Percentiles rank a stretch among this genome's conserved stretches.
Conservation (phyloP, 2,797 vertebrate species). For the Megalops cyprinoides region DNA sequence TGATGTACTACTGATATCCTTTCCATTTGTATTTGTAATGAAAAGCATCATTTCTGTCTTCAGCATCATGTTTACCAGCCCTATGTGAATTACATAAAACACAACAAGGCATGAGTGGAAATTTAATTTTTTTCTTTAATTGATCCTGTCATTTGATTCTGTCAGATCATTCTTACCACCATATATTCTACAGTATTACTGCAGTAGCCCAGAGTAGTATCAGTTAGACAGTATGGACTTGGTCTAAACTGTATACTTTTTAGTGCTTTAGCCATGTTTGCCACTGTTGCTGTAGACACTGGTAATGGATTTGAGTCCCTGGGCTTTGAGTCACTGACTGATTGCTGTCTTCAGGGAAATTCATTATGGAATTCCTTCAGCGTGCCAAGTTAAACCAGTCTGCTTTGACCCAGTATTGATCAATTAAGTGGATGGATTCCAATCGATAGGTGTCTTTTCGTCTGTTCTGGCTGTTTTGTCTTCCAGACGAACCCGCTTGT, state of each 20-base stretch:
- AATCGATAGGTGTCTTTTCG: slow-evolving; percentile 41
- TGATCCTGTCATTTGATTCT: too few relatives aligned
- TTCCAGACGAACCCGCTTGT: slow-evolving; percentile 28
- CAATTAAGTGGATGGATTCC: slow-evolving; percentile 44
- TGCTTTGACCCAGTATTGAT: slow-evolving; percentile 38
- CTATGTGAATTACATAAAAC: too few relatives aligned
- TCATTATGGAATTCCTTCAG: slow-evolving; percentile 39
- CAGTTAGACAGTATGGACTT: too few relatives aligned
- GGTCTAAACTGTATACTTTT: background rate
- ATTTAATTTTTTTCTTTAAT: too few relatives aligned
- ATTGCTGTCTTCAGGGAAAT: slow-evolving; percentile 37
- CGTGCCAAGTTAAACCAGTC: slow-evolving; percentile 33
- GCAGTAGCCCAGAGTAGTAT: too few relatives aligned
- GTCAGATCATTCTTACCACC: background rate
- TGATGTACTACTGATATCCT: background rate
- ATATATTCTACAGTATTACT: background rate
- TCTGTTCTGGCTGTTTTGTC: slow-evolving; percentile 37
- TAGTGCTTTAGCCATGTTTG: too few relatives aligned
- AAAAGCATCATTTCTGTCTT: background rate
- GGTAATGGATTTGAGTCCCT: background rate
- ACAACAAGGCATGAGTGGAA: too few relatives aligned
- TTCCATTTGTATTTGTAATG: background rate
- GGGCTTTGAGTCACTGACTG: slow-evolving; percentile 24
- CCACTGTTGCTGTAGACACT: background rate
- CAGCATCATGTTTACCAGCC: background rate